Percentiles rank a stretch among this genome's conserved stretches.
phyloP scores from a whole-genome alignment of 2,797 vertebrate species.

The Huso huso region DNA sequence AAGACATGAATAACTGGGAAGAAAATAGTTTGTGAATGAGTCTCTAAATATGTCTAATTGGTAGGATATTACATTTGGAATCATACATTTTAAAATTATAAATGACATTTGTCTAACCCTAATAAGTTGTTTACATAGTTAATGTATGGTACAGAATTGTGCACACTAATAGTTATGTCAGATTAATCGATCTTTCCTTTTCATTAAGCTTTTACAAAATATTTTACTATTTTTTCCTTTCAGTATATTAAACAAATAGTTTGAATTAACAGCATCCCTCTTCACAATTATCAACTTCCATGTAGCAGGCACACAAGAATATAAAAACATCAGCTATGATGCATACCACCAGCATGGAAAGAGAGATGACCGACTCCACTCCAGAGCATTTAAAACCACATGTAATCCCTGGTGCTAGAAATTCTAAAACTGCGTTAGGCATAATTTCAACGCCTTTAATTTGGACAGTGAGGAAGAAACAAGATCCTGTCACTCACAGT shows the following conservation, averaged over 20 bases:
- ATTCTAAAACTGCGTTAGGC: slow-evolving; percentile 53
- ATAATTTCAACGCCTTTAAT: slow-evolving; percentile 75
- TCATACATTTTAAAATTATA: too few relatives aligned
- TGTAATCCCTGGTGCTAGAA: slow-evolving; percentile 29
- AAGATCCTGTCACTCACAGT: slow-evolving; percentile 30
- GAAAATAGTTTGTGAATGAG: too few relatives aligned
- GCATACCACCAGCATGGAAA: slow-evolving; percentile 33
- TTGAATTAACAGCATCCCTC: slow-evolving; percentile 31
- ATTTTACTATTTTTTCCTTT: too few relatives aligned
- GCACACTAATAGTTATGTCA: too few relatives aligned
- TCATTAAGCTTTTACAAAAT: too few relatives aligned
- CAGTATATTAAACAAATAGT: slow-evolving; percentile 10
- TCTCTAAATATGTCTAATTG: too few relatives aligned
- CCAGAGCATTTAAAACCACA: slow-evolving; percentile 13
- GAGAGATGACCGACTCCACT: slow-evolving; percentile 19
- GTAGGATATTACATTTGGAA: too few relatives aligned
- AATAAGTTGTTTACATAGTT: too few relatives aligned
- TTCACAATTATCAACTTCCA: slow-evolving; percentile 29
- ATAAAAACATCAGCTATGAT: slow-evolving; percentile 43
- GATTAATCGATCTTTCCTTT: too few relatives aligned
- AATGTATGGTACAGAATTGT: too few relatives aligned
- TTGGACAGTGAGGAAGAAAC: slow-evolving; percentile 67
- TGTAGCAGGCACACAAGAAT: slow-evolving; percentile 50
- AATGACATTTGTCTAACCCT: too few relatives aligned
- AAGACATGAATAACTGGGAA: too few relatives aligned